Conservation (phyloP, 2,888 invertebrate species). For the Volucella inflata region DNA sequence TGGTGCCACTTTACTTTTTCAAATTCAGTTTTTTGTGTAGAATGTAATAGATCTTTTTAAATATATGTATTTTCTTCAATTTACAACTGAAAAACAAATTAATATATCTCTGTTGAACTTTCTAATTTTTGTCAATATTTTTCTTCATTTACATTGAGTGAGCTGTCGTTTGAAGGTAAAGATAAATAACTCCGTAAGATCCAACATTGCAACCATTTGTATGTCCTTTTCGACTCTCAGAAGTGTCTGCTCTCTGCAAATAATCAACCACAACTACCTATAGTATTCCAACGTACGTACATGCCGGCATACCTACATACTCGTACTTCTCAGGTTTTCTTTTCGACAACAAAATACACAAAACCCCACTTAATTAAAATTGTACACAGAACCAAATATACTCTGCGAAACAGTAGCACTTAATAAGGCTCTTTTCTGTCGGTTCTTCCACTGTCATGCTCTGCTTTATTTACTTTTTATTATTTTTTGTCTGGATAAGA, state of each 20-base stretch:
- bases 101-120: too few species aligned
- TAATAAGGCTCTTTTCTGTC: conserved; percentile 22
- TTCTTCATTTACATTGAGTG: too few species aligned
- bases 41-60: too few species aligned
- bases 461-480: conserved; percentile 29
- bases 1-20: too few species aligned
- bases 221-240: neutral
- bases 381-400: conserved; percentile 25
- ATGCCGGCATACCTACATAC: conserved; percentile 2
- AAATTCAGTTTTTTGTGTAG: too few species aligned
- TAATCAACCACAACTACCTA: conserved; percentile 24
- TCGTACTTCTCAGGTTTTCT: conserved; percentile 29
- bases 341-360: conserved; percentile 55
- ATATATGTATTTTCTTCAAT: too few species aligned
- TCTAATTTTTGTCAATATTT: too few species aligned
- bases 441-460: conserved; percentile 36
- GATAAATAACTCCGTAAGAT: too few species aligned
- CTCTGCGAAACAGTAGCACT: conserved; percentile 1
- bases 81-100: too few species aligned
- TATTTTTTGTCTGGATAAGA: conserved; percentile 2
- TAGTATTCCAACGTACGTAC: neutral
- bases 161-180: too few species aligned
- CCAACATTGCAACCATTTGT: too few species aligned
- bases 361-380: conserved; percentile 65
- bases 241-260: conserved; percentile 39